Base-by-base conservation (phyloP, 1,140 invertebrate species). In the Aphelenchoides avenae region DNA sequence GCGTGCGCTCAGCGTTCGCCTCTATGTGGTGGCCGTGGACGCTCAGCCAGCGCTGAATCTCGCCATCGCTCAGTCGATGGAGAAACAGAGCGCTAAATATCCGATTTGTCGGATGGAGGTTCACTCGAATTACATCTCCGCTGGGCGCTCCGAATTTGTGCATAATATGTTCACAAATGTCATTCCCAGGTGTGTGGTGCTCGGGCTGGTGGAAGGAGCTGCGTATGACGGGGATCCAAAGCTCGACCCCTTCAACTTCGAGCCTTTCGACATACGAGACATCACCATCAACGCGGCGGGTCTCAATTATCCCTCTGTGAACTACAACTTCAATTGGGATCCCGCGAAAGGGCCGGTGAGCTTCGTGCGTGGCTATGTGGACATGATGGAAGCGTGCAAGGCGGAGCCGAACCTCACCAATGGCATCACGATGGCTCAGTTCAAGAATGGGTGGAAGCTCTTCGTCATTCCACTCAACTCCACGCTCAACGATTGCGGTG, bases 381-480 rank as follows among this genome's bases (percentile, higher is more conserved):
- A 61, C 29, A 57, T 66, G 61, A 44, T 64, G 13, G 18, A 18
- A n/a, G 4, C 26, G 34, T 2, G 13, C 47, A 20, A 61, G 31
- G 2, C 26, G 29, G 2, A 18, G 29, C 3, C 53, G 4, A 68
- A 33, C 6, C 31, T 22, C 15, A 61, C 56, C 1, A 22, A 22
- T 1, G 43, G 43, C 11, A 61, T 61, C 5, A 63, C n/a, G 6
- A 36, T 65, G 26, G 11, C 62, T 13, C 13, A 49, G 24, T 61
- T 46, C 20, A 9, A 20, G 5, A n/a, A 9, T 0, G 64, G 64
- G 0, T 61, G 56, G 56, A 64, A 30, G 0, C 43, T 60, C 37
- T 60, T 59, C 18, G 61, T 64, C 15, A 50, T 60, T 2, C 39
- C 57, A 0, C 7, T 60, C 15, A 31, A 57, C 2, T 57, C 54